Percentiles rank a stretch among this genome's conserved stretches.
Conservation (phyloP, 64 coral and sea anemone genomes). For the Hydrozoanthus tunicans region DNA sequence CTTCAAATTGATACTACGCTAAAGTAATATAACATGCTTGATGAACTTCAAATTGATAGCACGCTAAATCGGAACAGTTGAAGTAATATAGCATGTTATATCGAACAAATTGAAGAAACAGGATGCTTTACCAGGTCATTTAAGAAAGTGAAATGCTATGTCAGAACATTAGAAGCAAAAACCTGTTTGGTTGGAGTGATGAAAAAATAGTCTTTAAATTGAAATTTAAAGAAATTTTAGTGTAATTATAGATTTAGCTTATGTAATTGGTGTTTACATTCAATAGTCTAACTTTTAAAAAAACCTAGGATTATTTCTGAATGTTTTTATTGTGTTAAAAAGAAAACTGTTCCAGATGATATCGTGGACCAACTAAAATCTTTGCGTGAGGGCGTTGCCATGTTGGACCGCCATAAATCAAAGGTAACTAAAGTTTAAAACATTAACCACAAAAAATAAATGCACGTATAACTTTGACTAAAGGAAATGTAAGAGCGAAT, state of each 20-base stretch:
- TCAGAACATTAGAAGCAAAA: no score
- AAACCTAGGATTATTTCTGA: neutral
- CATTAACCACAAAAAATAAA: neutral
- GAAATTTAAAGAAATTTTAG: neutral
- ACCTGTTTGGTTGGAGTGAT: no score
- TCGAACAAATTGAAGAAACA: neutral
- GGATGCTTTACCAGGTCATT: no score
- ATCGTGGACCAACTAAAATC: constrained; percentile 70
- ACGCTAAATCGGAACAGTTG: neutral
- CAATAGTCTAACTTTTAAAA: neutral
- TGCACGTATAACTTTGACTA: no score
- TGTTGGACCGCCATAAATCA: constrained; percentile 68
- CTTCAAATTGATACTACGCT: neutral
- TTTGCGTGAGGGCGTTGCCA: constrained; percentile 69
- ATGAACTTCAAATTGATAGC: neutral
- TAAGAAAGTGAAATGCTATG: no score
- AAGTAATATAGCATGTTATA: neutral
- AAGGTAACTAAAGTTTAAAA: constrained; percentile 53
- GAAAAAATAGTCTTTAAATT: no score
- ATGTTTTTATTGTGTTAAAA: constrained; percentile 44
- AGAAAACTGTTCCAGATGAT: constrained; percentile 84
- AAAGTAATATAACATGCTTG: neutral
- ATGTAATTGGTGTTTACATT: neutral
- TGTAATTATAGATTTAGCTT: neutral
- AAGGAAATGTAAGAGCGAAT: no score